phyloP scores from a whole-genome alignment of 2,113 vertebrate genomes.

The Rhodinocichla rosea region DNA sequence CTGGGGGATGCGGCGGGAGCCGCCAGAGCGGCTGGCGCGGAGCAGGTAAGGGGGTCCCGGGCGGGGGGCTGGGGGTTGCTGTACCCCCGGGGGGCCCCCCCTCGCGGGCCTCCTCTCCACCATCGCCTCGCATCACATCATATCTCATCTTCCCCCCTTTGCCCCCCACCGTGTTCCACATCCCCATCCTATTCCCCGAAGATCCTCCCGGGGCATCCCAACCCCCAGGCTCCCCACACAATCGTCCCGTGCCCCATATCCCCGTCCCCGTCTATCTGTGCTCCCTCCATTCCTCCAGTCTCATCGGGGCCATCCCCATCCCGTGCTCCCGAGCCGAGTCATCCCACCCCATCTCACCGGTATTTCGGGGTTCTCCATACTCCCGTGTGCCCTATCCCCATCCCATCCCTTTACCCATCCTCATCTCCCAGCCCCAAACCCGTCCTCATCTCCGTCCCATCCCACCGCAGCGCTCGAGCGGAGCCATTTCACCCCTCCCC shows the following conservation, averaged over 20 bases:
- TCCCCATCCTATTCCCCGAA: neutral
- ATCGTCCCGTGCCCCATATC: neutral
- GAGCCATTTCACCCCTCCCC: neutral
- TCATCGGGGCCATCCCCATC: neutral
- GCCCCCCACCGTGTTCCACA: neutral
- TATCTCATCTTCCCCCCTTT: neutral
- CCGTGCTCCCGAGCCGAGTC: neutral
- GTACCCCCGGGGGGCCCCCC: too few species aligned
- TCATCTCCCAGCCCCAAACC: neutral
- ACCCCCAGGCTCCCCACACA: neutral
- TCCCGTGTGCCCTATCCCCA: neutral
- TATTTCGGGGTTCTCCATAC: neutral
- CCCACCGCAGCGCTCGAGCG: neutral
- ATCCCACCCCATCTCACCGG: neutral
- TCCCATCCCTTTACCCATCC: neutral
- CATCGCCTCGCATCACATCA: neutral
- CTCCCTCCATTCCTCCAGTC: neutral
- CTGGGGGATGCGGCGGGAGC: neutral
- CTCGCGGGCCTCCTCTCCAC: too few species aligned
- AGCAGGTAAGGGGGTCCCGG: neutral
- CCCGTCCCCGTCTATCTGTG: neutral
- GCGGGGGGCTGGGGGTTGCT: neutral
- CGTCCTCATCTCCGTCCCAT: neutral
- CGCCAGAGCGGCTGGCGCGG: neutral
- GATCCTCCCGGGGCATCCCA: neutral